These are phyloP conservation scores for Salmo trutta DNA, from an alignment of 2,797 vertebrate genomes.

Conservation along the genomic window DNA sequence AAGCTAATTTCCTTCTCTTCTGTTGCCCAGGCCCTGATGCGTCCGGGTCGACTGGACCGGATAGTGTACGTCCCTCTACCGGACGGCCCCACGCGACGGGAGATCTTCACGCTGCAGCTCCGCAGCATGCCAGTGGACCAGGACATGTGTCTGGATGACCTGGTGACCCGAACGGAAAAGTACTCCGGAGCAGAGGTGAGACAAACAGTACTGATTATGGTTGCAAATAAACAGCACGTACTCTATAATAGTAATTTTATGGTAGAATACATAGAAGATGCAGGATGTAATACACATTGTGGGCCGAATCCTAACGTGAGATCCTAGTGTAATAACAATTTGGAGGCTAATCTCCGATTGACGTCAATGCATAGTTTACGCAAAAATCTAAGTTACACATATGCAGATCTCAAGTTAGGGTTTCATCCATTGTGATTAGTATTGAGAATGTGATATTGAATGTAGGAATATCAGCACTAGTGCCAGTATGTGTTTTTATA, in stretches of 20 bases:
- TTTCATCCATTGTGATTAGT: neutral
- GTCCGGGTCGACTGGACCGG: constrained; percentile 92
- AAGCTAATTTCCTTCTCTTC: constrained; percentile 28
- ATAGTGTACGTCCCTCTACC: constrained; percentile 94
- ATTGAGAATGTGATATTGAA: neutral
- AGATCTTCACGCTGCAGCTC: constrained; percentile 89
- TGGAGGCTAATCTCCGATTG: neutral
- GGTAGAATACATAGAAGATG: neutral
- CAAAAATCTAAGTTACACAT: neutral
- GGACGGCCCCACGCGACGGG: constrained; percentile 82
- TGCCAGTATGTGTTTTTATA: neutral
- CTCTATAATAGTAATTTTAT: neutral
- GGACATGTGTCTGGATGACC: constrained; percentile 79
- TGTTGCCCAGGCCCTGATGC: constrained; percentile 86
- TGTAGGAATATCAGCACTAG: neutral
- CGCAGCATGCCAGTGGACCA: constrained; percentile 80
- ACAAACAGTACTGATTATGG: neutral
- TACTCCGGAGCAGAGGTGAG: constrained; percentile 98
- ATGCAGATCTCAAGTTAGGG: neutral
- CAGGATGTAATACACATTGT: neutral
- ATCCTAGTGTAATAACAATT: neutral
- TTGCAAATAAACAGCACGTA: neutral
- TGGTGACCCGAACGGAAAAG: constrained; percentile 80
- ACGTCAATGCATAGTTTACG: neutral
- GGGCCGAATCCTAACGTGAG: no score